phyloP scores from a whole-genome alignment of 2,888 invertebrate genomes.

The Hirudinaria manillensis region DNA sequence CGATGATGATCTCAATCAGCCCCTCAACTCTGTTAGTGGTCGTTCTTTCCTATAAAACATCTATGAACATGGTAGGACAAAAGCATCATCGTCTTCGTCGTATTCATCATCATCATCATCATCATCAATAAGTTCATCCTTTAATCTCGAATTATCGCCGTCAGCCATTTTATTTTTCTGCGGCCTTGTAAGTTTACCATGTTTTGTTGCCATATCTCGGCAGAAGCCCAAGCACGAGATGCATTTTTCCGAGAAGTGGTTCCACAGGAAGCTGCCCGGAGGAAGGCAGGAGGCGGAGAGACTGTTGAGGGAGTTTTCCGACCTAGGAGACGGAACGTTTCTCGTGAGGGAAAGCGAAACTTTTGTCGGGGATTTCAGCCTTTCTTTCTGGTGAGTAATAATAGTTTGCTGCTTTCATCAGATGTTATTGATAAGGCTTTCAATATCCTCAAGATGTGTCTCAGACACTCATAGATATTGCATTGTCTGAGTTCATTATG shows the following conservation, averaged over 20 bases:
- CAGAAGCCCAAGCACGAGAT: slow-evolving; percentile 35
- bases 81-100: not conserved
- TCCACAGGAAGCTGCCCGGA: slow-evolving; percentile 77
- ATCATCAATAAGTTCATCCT: too few species aligned
- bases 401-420: not conserved
- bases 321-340: slow-evolving; percentile 84
- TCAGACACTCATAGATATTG: too few species aligned
- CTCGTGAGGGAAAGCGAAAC: slow-evolving; percentile 87
- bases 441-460: not conserved
- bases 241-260: slow-evolving; percentile 72
- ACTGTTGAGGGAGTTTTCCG: slow-evolving; percentile 68
- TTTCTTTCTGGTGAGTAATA: slow-evolving; percentile 74
- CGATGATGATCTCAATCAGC: slow-evolving; percentile 57
- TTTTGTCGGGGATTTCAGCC: slow-evolving; percentile 88
- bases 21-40: not conserved
- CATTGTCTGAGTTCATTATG: too few species aligned
- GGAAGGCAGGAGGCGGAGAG: slow-evolving; percentile 64
- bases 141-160: too few species aligned
- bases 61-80: not conserved
- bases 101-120: not conserved
- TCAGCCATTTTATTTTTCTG: not conserved
- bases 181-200: not conserved
- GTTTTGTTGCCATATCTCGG: not conserved
- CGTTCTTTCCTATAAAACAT: too few species aligned
- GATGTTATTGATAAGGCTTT: not conserved